Evolutionary conservation across 2,797 vertebrate species (phyloP).

Genomic region (Taenioides sp.): DNA sequence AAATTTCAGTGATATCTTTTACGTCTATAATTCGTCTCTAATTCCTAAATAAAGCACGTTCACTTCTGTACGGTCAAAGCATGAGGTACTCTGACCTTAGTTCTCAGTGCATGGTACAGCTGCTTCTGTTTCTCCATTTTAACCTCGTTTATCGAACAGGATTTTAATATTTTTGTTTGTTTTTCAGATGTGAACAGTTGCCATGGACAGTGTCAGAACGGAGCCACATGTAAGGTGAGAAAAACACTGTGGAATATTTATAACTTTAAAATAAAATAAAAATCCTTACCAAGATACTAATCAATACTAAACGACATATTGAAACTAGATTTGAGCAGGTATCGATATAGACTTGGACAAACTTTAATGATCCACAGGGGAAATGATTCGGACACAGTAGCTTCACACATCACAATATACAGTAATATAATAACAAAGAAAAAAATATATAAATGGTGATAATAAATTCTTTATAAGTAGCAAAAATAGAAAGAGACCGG

Average conservation of each 20-base stretch:
- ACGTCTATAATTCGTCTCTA: not conserved
- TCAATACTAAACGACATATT: no score
- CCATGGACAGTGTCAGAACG: slow-evolving; percentile 89
- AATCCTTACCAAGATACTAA: no score
- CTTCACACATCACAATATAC: no score
- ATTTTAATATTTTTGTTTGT: not conserved
- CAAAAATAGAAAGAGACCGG: no score
- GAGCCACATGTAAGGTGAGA: slow-evolving; percentile 89
- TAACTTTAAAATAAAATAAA: not conserved
- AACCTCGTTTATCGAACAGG: not conserved
- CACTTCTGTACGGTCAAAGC: not conserved
- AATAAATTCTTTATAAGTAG: no score
- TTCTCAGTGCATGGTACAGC: not conserved
- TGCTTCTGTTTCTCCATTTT: not conserved
- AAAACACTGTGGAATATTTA: not conserved
- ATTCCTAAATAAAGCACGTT: not conserved
- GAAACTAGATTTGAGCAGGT: no score
- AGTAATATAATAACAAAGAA: no score
- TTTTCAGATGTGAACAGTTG: slow-evolving; percentile 85
- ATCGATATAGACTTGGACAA: no score
- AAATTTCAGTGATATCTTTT: not conserved
- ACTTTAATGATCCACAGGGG: no score
- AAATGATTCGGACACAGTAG: no score
- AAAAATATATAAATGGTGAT: no score
- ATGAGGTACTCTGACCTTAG: no score